Conservation (phyloP, 2,797 vertebrate species). For the Anableps anableps region DNA sequence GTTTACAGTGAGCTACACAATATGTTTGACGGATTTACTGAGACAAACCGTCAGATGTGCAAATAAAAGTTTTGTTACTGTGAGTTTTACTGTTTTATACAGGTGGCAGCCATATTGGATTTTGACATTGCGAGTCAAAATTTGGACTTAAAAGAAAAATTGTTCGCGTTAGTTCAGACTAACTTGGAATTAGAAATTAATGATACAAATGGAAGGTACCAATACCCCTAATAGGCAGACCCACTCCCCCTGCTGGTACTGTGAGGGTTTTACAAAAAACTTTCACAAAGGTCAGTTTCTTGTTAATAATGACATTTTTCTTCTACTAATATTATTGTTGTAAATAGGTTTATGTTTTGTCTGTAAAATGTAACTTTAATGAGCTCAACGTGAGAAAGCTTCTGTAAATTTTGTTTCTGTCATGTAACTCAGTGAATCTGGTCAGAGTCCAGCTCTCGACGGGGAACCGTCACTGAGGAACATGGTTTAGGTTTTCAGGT, state of each 20-base stretch:
- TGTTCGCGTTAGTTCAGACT: background rate
- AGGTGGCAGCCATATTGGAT: background rate
- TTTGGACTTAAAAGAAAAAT: background rate
- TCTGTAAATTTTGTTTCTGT: background rate
- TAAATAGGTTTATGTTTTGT: background rate
- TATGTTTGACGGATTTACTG: background rate
- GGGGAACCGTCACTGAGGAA: background rate
- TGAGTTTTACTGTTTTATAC: background rate
- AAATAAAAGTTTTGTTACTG: background rate
- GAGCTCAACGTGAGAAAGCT: background rate
- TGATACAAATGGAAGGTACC: background rate
- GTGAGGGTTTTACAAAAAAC: background rate
- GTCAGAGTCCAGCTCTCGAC: background rate
- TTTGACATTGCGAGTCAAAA: background rate
- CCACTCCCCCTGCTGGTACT: background rate
- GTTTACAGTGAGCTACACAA: background rate
- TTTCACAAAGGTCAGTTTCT: background rate
- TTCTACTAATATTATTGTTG: background rate
- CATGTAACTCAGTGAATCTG: background rate
- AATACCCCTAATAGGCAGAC: background rate
- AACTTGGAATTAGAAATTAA: background rate
- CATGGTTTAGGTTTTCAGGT: background rate
- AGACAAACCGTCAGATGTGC: no score
- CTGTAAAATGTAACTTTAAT: background rate
- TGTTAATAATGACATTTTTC: background rate